These are phyloP conservation scores for Drosophila tristis DNA, from an alignment of 1,140 invertebrate genomes.

Conservation along the genomic window DNA sequence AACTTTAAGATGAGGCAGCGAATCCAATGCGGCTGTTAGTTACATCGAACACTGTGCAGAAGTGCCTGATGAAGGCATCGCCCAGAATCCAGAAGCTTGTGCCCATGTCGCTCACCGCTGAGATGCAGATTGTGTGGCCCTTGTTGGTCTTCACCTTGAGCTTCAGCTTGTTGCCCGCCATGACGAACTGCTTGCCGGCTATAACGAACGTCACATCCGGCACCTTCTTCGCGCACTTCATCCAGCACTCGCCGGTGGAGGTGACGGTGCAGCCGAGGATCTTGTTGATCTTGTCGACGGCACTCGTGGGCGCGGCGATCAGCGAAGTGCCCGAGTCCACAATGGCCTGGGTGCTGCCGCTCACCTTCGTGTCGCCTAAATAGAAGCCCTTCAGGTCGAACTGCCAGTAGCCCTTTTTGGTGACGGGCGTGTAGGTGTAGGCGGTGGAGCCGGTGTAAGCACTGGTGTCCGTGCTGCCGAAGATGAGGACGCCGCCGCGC, in stretches of 20 bases:
- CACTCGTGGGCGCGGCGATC: constrained; percentile 88
- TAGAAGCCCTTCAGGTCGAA: constrained; percentile 43
- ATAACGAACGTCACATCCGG: constrained; percentile 28
- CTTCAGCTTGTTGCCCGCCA: constrained; percentile 23
- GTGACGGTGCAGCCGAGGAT: constrained; percentile 46
- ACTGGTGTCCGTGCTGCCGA: constrained; percentile 37
- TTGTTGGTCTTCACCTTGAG: constrained; percentile 21
- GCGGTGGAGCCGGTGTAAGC: constrained; percentile 36
- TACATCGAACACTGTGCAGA: constrained; percentile 24
- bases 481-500: constrained; percentile 33
- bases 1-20: constrained; percentile 14
- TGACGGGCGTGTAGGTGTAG: constrained; percentile 57
- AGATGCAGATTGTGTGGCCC: constrained; percentile 37
- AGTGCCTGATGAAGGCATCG: constrained; percentile 28
- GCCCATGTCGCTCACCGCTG: neutral
- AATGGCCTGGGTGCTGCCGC: constrained; percentile 86
- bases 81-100: constrained; percentile 32
- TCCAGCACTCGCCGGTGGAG: constrained; percentile 32
- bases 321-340: constrained; percentile 91
- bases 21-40: constrained; percentile 25
- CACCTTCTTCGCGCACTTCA: constrained; percentile 31
- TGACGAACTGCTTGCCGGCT: neutral
- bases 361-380: constrained; percentile 45
- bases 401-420: constrained; percentile 63
- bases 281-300: constrained; percentile 73